Percentiles rank a stretch among this genome's conserved stretches.
Conservation (phyloP, 23 tunicate genomes). For the Oikopleura dioica region DNA sequence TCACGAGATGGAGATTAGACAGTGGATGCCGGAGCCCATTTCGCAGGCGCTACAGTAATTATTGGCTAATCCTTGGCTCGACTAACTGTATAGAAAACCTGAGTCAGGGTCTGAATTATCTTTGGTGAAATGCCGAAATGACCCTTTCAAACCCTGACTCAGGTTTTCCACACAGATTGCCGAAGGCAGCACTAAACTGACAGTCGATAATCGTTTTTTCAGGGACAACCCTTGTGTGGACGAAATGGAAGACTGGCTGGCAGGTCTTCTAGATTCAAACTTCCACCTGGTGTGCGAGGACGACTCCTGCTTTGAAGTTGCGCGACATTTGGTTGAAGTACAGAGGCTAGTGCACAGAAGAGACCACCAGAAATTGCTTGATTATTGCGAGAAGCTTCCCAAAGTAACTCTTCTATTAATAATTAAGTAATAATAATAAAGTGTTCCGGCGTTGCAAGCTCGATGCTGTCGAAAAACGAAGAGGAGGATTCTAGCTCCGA, state of each 20-base stretch:
- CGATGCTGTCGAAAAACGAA: background rate
- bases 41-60: background rate
- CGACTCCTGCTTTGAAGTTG: conserved; percentile 6
- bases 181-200: too few species aligned
- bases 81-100: background rate
- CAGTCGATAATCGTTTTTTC: too few species aligned
- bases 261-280: background rate
- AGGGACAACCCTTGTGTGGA: background rate
- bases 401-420: too few species aligned
- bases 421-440: too few species aligned
- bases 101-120: background rate
- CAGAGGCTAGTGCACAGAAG: background rate
- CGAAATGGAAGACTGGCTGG: conserved; percentile 5
- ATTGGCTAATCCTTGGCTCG: background rate
- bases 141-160: too few species aligned
- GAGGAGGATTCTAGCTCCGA: background rate
- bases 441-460: background rate
- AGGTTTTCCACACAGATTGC: too few species aligned
- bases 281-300: background rate
- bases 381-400: background rate
- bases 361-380: background rate
- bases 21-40: background rate
- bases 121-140: background rate
- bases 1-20: background rate
- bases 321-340: background rate